These are phyloP conservation scores for Xestia ashworthii DNA, from an alignment of 2,888 invertebrate genomes.

Conservation along the genomic window DNA sequence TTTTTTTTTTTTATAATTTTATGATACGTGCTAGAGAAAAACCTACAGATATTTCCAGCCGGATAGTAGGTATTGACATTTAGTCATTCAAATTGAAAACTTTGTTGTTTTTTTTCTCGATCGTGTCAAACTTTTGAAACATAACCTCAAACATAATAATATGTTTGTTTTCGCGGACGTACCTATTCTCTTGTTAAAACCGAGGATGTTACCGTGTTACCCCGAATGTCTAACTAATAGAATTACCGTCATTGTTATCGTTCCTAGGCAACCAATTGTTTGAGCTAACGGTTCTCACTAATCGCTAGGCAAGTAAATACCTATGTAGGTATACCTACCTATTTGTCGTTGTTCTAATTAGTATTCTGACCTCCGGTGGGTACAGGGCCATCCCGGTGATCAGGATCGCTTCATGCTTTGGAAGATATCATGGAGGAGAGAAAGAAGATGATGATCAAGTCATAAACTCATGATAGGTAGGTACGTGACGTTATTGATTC, in stretches of 20 bases:
- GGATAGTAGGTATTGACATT: background rate
- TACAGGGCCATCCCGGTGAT: background rate
- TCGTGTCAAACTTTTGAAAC: background rate
- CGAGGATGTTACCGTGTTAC: slow-evolving; percentile 6
- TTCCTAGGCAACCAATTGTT: slow-evolving; percentile 61
- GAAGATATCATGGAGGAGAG: background rate
- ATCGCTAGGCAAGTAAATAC: slow-evolving; percentile 14
- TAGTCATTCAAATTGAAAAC: slow-evolving; percentile 2
- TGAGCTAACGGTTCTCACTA: slow-evolving; percentile 51
- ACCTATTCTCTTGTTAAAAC: background rate
- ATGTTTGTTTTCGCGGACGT: background rate
- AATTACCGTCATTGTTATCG: slow-evolving; percentile 40
- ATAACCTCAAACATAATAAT: background rate
- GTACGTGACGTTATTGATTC: too few species aligned
- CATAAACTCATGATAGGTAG: too few species aligned
- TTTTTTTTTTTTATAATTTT: slow-evolving; percentile 17
- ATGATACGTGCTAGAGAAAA: background rate
- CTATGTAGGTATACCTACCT: background rate
- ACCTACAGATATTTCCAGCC: background rate
- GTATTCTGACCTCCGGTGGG: background rate
- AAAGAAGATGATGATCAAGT: background rate
- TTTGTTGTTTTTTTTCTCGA: background rate
- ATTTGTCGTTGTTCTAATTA: slow-evolving; percentile 33
- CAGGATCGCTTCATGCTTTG: background rate
- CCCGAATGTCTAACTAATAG: background rate